Percentiles rank a stretch among this genome's conserved stretches.
Conservation (phyloP, 2,113 vertebrate genomes). For the Antidorcas marsupialis region DNA sequence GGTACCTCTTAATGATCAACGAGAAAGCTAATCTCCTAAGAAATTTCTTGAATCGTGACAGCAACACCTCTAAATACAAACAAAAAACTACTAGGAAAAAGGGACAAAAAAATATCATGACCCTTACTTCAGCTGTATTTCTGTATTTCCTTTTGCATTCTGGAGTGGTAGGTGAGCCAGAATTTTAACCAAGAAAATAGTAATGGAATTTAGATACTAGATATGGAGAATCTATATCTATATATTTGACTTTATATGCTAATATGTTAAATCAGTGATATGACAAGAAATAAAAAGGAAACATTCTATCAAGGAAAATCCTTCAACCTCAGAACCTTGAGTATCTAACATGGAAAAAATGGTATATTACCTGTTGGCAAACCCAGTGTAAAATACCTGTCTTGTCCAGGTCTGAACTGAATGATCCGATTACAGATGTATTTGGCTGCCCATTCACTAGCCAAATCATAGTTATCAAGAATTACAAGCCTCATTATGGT, state of each 20-base stretch:
- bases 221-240: neutral
- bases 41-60: neutral
- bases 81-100: neutral
- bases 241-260: neutral
- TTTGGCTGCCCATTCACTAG: slow-evolving; percentile 98
- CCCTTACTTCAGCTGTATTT: neutral
- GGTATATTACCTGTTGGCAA: slow-evolving; percentile 91
- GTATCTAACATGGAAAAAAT: neutral
- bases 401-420: slow-evolving; percentile 89
- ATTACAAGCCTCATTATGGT: slow-evolving; percentile 94
- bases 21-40: neutral
- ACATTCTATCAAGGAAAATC: neutral
- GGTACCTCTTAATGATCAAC: neutral
- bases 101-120: neutral
- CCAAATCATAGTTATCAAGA: slow-evolving; percentile 93
- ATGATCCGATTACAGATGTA: slow-evolving; percentile 96
- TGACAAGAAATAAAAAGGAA: neutral
- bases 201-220: neutral
- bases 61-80: neutral
- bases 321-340: neutral
- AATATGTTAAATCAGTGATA: neutral
- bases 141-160: neutral
- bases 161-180: neutral
- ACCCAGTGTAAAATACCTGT: slow-evolving; percentile 92
- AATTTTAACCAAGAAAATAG: slow-evolving; percentile 20